These are phyloP conservation scores for Taenaris catops DNA, from an alignment of 2,888 invertebrate genomes.

Conservation along the genomic window DNA sequence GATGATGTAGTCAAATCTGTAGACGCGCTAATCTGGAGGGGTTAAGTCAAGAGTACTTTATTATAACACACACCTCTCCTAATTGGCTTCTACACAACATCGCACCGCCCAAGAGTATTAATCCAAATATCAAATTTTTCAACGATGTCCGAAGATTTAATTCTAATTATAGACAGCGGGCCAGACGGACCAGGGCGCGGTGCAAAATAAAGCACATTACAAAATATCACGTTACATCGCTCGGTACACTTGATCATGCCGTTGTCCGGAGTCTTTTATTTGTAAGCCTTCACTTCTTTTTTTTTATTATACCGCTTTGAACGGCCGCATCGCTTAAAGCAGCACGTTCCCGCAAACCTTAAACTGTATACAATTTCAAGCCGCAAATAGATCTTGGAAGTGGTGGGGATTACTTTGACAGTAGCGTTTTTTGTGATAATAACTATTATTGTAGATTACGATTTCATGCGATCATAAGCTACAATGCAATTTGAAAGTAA, in stretches of 20 bases:
- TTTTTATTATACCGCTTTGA: constrained; percentile 58
- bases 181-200: constrained; percentile 27
- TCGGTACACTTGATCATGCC: constrained; percentile 72
- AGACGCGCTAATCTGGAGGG: too few relatives aligned
- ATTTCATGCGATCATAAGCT: too few relatives aligned
- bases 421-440: too few relatives aligned
- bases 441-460: too few relatives aligned
- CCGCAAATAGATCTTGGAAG: constrained; percentile 39
- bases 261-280: constrained; percentile 64
- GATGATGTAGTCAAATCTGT: too few relatives aligned
- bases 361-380: constrained; percentile 26
- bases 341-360: constrained; percentile 7
- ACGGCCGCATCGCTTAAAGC: constrained; percentile 37
- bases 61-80: too few relatives aligned
- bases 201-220: constrained; percentile 48
- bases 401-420: too few relatives aligned
- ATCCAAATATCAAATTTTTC: constrained; percentile 6
- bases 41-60: too few relatives aligned
- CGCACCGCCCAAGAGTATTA: too few relatives aligned
- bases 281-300: constrained; percentile 47
- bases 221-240: constrained; percentile 68
- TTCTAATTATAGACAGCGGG: constrained; percentile 55
- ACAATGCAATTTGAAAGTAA: too few relatives aligned
- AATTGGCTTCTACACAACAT: too few relatives aligned
- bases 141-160: constrained; percentile 19